Evolutionary conservation across 2,888 invertebrate genomes (phyloP).

Genomic region (Cephus pulcher): DNA sequence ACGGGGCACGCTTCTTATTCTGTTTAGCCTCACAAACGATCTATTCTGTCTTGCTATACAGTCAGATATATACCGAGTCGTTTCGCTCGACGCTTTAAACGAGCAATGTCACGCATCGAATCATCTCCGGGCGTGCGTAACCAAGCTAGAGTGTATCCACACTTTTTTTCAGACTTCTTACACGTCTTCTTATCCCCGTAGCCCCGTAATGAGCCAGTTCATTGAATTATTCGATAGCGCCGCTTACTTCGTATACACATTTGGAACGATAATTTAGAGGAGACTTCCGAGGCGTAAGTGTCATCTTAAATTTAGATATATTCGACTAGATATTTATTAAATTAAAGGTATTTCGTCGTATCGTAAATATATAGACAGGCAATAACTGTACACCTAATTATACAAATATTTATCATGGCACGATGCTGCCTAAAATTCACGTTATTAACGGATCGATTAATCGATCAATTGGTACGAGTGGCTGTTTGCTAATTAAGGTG

Average conservation of each 20-base stretch:
- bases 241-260: background rate
- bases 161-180: constrained; percentile 34
- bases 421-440: background rate
- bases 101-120: constrained; percentile 59
- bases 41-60: background rate
- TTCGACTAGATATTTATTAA: background rate
- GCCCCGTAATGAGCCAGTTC: constrained; percentile 41
- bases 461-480: background rate
- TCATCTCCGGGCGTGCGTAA: constrained; percentile 50
- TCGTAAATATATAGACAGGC: background rate
- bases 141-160: constrained; percentile 40
- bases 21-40: background rate
- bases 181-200: constrained; percentile 14
- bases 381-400: background rate
- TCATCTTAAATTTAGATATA: background rate
- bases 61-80: background rate
- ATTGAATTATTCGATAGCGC: constrained; percentile 52
- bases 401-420: background rate
- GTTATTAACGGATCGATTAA: background rate
- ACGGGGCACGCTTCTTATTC: background rate
- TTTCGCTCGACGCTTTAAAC: constrained; percentile 33
- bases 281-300: background rate
- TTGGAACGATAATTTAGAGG: background rate
- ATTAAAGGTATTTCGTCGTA: background rate
- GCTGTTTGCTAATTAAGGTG: background rate